These are phyloP conservation scores for Antitype chi DNA, from an alignment of 2,888 invertebrate genomes.

Conservation along the genomic window DNA sequence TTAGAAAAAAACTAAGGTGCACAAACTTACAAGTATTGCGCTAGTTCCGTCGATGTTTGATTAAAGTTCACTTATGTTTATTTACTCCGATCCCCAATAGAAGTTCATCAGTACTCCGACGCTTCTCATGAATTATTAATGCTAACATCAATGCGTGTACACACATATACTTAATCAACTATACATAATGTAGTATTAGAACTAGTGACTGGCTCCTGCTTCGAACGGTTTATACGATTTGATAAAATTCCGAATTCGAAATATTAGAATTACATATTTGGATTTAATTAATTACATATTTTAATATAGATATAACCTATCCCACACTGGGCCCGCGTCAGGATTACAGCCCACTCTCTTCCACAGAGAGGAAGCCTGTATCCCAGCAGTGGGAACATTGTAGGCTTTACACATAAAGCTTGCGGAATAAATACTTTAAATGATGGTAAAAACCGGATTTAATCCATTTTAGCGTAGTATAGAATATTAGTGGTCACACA, in stretches of 20 bases:
- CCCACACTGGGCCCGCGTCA: too few relatives aligned
- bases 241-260: neutral
- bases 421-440: too few relatives aligned
- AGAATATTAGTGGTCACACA: too few relatives aligned
- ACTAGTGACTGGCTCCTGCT: neutral
- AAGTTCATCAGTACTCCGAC: conserved; percentile 18
- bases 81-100: conserved; percentile 11
- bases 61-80: conserved; percentile 36
- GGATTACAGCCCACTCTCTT: too few relatives aligned
- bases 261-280: too few relatives aligned
- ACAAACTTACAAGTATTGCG: neutral
- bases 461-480: too few relatives aligned
- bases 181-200: neutral
- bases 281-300: too few relatives aligned
- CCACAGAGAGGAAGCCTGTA: too few relatives aligned
- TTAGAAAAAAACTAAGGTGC: neutral
- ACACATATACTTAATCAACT: neutral
- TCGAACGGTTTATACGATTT: neutral
- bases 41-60: conserved; percentile 20
- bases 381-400: too few relatives aligned
- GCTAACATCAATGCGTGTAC: conserved; percentile 12
- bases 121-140: conserved; percentile 37
- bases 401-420: too few relatives aligned
- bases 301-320: too few relatives aligned
- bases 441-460: too few relatives aligned